Evolutionary conservation across 2,113 vertebrate genomes (phyloP).

Genomic region (Cyprinodon tularosa): DNA sequence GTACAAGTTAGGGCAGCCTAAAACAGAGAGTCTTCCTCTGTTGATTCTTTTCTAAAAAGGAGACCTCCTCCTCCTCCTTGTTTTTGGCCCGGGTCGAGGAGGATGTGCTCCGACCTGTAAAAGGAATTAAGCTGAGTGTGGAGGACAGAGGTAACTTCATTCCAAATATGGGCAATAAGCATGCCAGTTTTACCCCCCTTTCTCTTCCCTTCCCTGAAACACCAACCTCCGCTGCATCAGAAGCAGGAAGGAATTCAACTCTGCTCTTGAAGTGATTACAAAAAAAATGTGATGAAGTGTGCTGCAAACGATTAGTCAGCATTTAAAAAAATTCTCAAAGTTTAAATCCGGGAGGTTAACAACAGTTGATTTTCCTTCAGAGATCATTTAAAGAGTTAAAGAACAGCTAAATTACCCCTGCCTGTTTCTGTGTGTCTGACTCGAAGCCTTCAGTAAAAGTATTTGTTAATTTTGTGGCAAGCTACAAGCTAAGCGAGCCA

Average conservation of each 20-base stretch:
- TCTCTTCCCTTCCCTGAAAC: background rate
- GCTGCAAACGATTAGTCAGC: slow-evolving; percentile 56
- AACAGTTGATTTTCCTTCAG: slow-evolving; percentile 26
- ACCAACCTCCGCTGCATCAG: slow-evolving; percentile 4
- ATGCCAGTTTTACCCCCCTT: slow-evolving; percentile 39
- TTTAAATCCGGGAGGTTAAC: slow-evolving; percentile 17
- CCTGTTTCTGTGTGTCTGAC: slow-evolving; percentile 48
- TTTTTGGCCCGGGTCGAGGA: slow-evolving; percentile 27
- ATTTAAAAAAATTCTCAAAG: slow-evolving; percentile 41
- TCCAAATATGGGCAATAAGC: slow-evolving; percentile 78
- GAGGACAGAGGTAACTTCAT: slow-evolving; percentile 64
- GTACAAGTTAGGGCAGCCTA: slow-evolving; percentile 45
- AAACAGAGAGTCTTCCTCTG: slow-evolving; percentile 5
- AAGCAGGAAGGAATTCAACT: slow-evolving; percentile 51
- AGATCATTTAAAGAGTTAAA: slow-evolving; percentile 24
- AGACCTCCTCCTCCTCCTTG: slow-evolving; percentile 30
- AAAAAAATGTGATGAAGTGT: slow-evolving; percentile 33
- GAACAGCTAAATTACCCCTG: slow-evolving; percentile 33
- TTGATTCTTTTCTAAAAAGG: slow-evolving; percentile 19
- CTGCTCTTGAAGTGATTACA: slow-evolving; percentile 39
- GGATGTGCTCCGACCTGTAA: slow-evolving; percentile 78
- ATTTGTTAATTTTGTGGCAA: slow-evolving; percentile 40
- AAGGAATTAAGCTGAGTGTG: slow-evolving; percentile 70
- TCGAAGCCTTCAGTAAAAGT: slow-evolving; percentile 55
- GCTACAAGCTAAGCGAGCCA: slow-evolving; percentile 56